Base-by-base conservation (phyloP, 1,140 invertebrate genomes). In the Polypedilum vanderplanki region DNA sequence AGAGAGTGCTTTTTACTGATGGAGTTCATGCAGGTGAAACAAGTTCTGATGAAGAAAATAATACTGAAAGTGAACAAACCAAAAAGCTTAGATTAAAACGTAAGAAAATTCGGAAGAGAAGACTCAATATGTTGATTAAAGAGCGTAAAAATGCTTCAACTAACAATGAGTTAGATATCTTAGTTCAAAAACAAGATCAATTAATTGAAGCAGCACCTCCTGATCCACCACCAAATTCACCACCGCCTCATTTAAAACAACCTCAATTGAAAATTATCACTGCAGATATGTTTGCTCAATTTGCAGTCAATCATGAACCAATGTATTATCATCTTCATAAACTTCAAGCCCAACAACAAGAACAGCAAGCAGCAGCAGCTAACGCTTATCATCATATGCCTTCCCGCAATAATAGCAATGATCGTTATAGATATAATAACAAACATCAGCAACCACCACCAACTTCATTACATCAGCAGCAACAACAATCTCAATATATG, bases 121-220 rank as follows among this genome's bases (percentile, higher is more conserved):
- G 65, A 22, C 17, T 18, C 3, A 22, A 70, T 18, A 9, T 10
- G 18, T 22, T 70, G 65, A 18, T 70, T 70, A 70, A 70, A 18
- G 65, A 70, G 18, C 17, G 65, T 9, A 70, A 70, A 20, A 70
- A 70, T n/a, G 18, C 15, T 20, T 22, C 17, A 20, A 9, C 65
- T 1, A 70, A 5, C 9, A 70, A 22, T 20, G 17, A 20, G 7
- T 18, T 70, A 18, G 8, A 70, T 18, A 70, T 70, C 18, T n/a
- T 57, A n/a, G 46, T 57, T n/a, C 46, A 57, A 15, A 57, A 57
- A 15, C 46, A 57, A 57, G 65, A 70, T 70, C 65, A 70, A 70
- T 22, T 70, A 7, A 18, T 18, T 20, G 18, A n/a, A 8, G 18
- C 65, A 9, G 17, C 65, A 7, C 65, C 65, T 1, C 65, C 65